phyloP scores from a whole-genome alignment of 2,113 vertebrate genomes.

The Lampris megalopsis region DNA sequence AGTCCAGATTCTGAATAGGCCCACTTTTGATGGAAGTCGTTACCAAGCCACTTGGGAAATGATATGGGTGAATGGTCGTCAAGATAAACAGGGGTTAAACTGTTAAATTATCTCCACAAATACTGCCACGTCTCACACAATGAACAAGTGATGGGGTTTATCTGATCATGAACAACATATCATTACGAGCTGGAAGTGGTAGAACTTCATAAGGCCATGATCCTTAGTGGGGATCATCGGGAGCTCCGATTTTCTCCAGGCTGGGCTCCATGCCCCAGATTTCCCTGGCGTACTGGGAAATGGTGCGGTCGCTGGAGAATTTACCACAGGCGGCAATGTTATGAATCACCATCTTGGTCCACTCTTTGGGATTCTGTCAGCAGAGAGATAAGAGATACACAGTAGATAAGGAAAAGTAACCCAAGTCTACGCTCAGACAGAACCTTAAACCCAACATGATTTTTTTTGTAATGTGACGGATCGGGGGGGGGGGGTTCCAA shows the following conservation, averaged over 20 bases:
- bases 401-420: background rate
- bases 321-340: conserved; percentile 93
- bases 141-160: conserved; percentile 35
- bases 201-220: no score
- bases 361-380: conserved; percentile 88
- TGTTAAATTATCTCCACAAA: conserved; percentile 9
- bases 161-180: conserved; percentile 24
- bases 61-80: background rate
- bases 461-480: no score
- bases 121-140: conserved; percentile 46
- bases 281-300: conserved; percentile 89
- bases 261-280: conserved; percentile 92
- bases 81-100: background rate
- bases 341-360: conserved; percentile 90
- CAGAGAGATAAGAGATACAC: background rate
- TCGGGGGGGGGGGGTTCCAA: no score
- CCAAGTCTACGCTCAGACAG: background rate
- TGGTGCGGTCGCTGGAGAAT: conserved; percentile 94
- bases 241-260: conserved; percentile 86
- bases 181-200: no score
- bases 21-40: background rate
- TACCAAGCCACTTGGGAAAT: conserved; percentile 6
- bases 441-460: no score
- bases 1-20: background rate
- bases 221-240: conserved; percentile 80